These are phyloP conservation scores for Colletes gigas DNA, from an alignment of 1,140 invertebrate species.

Conservation along the genomic window DNA sequence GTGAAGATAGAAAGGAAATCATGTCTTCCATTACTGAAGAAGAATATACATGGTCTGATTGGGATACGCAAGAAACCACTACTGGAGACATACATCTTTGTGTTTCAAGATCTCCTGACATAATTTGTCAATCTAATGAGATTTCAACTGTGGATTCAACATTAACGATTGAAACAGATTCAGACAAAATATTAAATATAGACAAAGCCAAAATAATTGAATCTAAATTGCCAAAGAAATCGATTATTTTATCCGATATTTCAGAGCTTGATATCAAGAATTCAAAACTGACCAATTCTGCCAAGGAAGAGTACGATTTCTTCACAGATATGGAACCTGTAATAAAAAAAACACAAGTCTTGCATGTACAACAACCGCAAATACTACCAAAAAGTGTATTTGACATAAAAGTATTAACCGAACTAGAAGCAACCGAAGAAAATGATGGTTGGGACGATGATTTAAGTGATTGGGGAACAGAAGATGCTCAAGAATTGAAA, in stretches of 20 bases:
- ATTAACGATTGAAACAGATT: neutral
- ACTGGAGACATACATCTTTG: neutral
- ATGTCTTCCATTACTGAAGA: slow-evolving; percentile 77
- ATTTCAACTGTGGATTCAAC: neutral
- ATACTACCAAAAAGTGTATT: slow-evolving; percentile 71
- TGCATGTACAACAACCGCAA: slow-evolving; percentile 73
- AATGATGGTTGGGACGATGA: slow-evolving; percentile 77
- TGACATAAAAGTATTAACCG: slow-evolving; percentile 67
- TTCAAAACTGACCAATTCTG: slow-evolving; percentile 80
- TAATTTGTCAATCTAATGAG: neutral
- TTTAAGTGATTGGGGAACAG: slow-evolving; percentile 74
- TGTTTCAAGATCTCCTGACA: neutral
- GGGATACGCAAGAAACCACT: slow-evolving; percentile 83
- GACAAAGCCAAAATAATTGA: slow-evolving; percentile 38
- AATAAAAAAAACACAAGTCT: slow-evolving; percentile 84
- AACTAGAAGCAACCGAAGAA: slow-evolving; percentile 59
- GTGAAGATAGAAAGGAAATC: slow-evolving; percentile 86
- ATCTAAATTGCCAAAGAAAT: slow-evolving; percentile 70
- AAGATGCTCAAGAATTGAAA: slow-evolving; percentile 45
- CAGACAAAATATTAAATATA: neutral
- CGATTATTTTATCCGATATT: slow-evolving; percentile 83
- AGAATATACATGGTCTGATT: slow-evolving; percentile 88
- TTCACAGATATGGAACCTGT: slow-evolving; percentile 93
- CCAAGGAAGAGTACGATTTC: slow-evolving; percentile 83
- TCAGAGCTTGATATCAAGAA: slow-evolving; percentile 88